phyloP scores from a whole-genome alignment of 2,888 invertebrate species.

The Luperina testacea region DNA sequence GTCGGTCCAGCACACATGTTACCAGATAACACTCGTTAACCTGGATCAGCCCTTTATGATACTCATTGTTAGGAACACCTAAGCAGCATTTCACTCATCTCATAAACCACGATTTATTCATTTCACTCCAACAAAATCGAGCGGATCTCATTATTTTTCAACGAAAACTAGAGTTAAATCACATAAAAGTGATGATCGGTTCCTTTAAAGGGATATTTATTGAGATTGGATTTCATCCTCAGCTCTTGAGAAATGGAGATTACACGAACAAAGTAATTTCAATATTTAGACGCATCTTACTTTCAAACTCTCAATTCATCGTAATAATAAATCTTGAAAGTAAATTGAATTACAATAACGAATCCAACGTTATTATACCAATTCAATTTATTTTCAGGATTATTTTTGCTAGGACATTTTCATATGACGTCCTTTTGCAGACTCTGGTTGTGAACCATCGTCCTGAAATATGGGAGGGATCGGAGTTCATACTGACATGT shows the following conservation, averaged over 20 bases:
- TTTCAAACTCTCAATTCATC: neutral
- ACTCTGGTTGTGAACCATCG: conserved; percentile 83
- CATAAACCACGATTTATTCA: neutral
- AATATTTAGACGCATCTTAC: neutral
- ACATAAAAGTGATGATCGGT: neutral
- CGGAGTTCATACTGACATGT: conserved; percentile 94
- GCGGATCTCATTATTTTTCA: neutral
- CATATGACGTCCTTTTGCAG: conserved; percentile 67
- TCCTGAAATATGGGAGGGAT: conserved; percentile 92
- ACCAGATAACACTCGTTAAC: neutral
- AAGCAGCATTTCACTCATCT: neutral
- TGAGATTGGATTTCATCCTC: neutral
- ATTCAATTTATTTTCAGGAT: no score
- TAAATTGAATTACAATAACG: no score
- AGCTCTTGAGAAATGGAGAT: neutral
- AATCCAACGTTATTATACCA: no score
- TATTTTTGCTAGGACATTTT: neutral
- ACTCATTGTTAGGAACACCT: neutral
- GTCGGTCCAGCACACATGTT: conserved; percentile 63
- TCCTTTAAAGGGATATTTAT: neutral
- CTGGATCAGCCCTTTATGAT: conserved; percentile 50
- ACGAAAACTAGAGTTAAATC: neutral
- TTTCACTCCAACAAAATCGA: neutral
- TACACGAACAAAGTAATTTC: neutral
- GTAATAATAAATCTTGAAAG: no score